Conservation (phyloP, 2,797 vertebrate species). For the Sebastes taczanowskii region DNA sequence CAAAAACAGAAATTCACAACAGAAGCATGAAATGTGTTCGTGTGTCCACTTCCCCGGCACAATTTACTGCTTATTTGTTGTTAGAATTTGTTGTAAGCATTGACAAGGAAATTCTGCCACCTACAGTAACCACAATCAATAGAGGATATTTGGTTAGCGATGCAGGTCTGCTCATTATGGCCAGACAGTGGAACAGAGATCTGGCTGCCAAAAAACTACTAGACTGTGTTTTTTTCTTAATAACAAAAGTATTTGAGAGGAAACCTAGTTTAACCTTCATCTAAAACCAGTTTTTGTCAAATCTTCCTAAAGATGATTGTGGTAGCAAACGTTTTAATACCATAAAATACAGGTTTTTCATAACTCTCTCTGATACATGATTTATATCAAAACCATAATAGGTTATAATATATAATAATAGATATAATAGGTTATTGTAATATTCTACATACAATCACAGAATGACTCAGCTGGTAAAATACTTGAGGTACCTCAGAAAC, state of each 20-base stretch:
- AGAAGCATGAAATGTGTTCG: conserved; percentile 5
- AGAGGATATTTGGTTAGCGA: conserved; percentile 20
- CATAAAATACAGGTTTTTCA: not conserved
- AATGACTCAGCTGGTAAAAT: not conserved
- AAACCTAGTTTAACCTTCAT: not conserved
- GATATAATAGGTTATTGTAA: not conserved
- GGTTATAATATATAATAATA: too few species aligned
- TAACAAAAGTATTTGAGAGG: not conserved
- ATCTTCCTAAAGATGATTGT: not conserved
- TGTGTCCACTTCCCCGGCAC: not conserved
- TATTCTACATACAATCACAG: not conserved
- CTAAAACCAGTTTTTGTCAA: not conserved
- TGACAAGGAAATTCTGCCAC: conserved; percentile 34
- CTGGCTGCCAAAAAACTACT: conserved; percentile 12
- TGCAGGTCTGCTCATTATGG: conserved; percentile 33
- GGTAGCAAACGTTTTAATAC: not conserved
- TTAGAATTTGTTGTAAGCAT: conserved; percentile 25
- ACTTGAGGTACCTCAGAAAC: too few species aligned
- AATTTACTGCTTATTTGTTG: conserved; percentile 9
- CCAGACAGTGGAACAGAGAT: not conserved
- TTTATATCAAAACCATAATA: not conserved
- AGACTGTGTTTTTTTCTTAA: not conserved
- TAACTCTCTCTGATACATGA: not conserved
- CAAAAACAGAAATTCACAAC: conserved; percentile 28
- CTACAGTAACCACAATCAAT: conserved; percentile 39